Evolutionary conservation across 1,140 invertebrate species (phyloP), one percentile per base, ranked within the genome.

Genomic region (Bradysia coprophila): DNA sequence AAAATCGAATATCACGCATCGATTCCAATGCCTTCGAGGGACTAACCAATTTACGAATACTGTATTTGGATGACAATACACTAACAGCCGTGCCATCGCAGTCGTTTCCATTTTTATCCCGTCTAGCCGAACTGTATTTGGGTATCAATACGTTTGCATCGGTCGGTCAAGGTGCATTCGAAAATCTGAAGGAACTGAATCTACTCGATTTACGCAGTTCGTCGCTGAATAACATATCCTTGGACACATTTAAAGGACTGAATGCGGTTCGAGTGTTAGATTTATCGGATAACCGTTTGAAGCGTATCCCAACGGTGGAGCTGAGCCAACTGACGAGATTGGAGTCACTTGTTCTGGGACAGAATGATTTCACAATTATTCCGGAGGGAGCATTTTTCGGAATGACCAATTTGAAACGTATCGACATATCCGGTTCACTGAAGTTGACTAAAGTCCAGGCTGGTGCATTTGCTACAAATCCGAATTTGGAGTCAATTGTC

Each of bases 21-120:
- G 78, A 84, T 46, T 67, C 72, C 0, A 68, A 67, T 39, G 78
- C 83, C 3, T 90, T 90, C 52, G 68, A 72, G 34, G 82, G 81
- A 5, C 57, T 90, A n/a, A 63, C 65, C 2, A 70, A 74, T 0
- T 67, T 90, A 16, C 62, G 80, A 41, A 75, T 78, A 2, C 62
- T 91, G 2, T 78, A 81, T 49, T 62, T 90, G 21, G 78, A 86
- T 48, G 79, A 86, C 53, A 91, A 89, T 61, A 73, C 78, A 46
- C 59, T 89, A 24, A 73, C 65, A 45, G 59, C 67, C 0, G 73
- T 86, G 2, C 82, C 81, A 9, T 82, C 76, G 4, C 54, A 66
- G 8, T 72, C 78, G 0, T 73, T 82, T 44, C 67, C 69, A 6
- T 65, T 74, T 1, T 56, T 85, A 34, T 71, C 72, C 33, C 74